A percentile compares a stretch with the other conserved stretches of the same genome.
These are phyloP conservation scores for Galbula dea DNA, from an alignment of 2,113 vertebrate species.

Conservation along the genomic window DNA sequence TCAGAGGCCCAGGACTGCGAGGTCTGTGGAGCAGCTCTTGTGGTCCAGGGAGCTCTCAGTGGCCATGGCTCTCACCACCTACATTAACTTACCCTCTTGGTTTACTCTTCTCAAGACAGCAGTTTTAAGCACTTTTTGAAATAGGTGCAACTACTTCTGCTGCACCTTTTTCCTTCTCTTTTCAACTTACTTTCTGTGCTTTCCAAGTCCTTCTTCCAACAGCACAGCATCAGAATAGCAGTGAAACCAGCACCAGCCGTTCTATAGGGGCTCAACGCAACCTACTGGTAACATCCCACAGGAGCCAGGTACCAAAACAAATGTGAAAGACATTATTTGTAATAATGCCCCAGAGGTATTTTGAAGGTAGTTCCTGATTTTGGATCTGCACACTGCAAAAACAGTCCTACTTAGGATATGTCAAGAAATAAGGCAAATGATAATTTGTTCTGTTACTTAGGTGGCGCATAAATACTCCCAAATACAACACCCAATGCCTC, in stretches of 20 bases:
- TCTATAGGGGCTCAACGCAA: background rate
- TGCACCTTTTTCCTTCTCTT: background rate
- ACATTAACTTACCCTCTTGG: fast-evolving
- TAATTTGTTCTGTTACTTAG: background rate
- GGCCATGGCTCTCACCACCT: background rate
- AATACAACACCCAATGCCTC: background rate
- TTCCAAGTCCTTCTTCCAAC: background rate
- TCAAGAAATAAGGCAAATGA: background rate
- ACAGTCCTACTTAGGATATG: background rate
- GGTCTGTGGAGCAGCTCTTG: background rate
- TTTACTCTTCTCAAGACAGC: background rate
- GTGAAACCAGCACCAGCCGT: background rate
- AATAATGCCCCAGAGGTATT: background rate
- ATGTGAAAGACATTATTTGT: background rate
- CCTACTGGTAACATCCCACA: background rate
- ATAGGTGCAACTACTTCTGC: background rate
- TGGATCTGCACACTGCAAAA: background rate
- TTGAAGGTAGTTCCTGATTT: background rate
- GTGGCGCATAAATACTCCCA: background rate
- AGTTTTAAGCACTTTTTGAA: background rate
- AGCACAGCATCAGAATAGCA: fast-evolving
- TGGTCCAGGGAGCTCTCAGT: background rate
- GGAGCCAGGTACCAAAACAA: background rate
- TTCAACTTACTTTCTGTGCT: background rate
- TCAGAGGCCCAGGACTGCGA: fast-evolving